Evolutionary conservation across 2,113 vertebrate species (phyloP), one percentile per base, ranked within the genome.

Genomic region (Aspidoscelis tigris): DNA sequence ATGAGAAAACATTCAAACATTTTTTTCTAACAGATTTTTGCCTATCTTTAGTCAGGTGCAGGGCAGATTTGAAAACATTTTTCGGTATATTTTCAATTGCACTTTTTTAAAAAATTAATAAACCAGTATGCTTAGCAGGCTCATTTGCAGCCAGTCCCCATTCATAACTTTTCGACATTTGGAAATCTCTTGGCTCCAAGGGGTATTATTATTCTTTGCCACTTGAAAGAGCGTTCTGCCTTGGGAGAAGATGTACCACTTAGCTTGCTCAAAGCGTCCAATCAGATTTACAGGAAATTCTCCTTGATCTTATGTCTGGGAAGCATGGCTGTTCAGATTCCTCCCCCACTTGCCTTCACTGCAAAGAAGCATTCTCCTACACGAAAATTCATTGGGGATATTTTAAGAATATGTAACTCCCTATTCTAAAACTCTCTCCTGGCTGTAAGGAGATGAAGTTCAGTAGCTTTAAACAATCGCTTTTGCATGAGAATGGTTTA

Each of bases 401-500:
- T 86, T 66, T 70, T 55, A 26, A 72, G 71, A 76, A 72, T 69
- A 69, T 83, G 8, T 82, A 79, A 84, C 77, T 89, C 69, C 50
- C 43, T 21, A 70, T 53, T 12, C 61, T 73, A 10, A 87, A 68
- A 58, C 81, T 76, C 80, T 85, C 70, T 81, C 82, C 21, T 64
- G 43, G 73, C 87, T 58, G 81, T 50, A 78, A 75, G 39, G 61
- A 64, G 1, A 0, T 83, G 73, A 55, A 41, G 83, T 44, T 81
- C 44, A 76, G 21, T 5, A 61, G 72, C 75, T 84, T 72, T 84
- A 50, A 0, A 58, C 26, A 20, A 50, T 55, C 77, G 33, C 10
- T 89, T 69, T 44, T 58, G 75, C 89, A 93, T 83, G 7, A 2
- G 88, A 93, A 92, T 87, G 80, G 50, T 39, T 50, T 83, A 80